phyloP scores from a whole-genome alignment of 2,888 invertebrate species.

The Apodemia duryi region DNA sequence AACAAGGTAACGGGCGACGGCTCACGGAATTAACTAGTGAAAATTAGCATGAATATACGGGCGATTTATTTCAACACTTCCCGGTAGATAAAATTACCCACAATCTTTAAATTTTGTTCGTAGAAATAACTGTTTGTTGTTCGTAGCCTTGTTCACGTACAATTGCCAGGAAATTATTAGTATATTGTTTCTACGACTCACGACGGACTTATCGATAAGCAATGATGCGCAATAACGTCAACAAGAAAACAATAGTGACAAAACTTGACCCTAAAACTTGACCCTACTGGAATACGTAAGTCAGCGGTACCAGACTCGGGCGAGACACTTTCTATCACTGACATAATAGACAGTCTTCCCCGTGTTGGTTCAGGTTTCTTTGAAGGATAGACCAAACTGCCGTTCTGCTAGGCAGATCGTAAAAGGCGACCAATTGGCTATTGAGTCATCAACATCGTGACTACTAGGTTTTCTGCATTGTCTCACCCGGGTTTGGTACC shows the following conservation, averaged over 20 bases:
- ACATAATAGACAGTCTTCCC: too few relatives aligned
- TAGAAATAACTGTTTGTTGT: not conserved
- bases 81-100: slow-evolving; percentile 9
- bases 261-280: not conserved
- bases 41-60: slow-evolving; percentile 2
- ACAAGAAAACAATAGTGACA: not conserved
- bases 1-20: not conserved
- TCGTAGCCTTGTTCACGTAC: not conserved
- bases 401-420: too few relatives aligned
- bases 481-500: too few relatives aligned
- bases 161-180: not conserved
- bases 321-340: too few relatives aligned
- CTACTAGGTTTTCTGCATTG: too few relatives aligned
- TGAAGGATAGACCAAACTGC: too few relatives aligned
- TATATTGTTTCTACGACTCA: not conserved
- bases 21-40: not conserved
- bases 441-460: too few relatives aligned
- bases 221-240: too few relatives aligned
- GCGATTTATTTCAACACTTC: slow-evolving; percentile 6
- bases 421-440: too few relatives aligned
- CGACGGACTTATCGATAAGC: not conserved
- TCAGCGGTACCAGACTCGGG: too few relatives aligned
- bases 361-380: too few relatives aligned
- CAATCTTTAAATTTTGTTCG: slow-evolving; percentile 11
- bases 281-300: too few relatives aligned